Conservation (phyloP, 2,888 invertebrate genomes). For the Leptopterna dolabrata region DNA sequence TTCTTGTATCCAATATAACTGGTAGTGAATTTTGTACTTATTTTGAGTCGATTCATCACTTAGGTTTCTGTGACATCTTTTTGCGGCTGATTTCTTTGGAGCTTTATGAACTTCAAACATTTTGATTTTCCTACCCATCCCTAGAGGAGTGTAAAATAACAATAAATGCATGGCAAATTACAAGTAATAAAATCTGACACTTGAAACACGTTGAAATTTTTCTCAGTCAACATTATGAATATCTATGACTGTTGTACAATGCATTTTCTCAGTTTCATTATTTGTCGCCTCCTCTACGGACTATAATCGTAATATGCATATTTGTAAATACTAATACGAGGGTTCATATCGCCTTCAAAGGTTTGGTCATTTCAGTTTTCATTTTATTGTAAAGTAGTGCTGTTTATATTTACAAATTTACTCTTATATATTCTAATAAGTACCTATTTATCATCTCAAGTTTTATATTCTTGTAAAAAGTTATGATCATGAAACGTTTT, state of each 20-base stretch:
- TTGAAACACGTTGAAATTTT: too few relatives aligned
- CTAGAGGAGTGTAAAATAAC: too few relatives aligned
- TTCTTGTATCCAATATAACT: too few relatives aligned
- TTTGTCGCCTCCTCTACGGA: too few relatives aligned
- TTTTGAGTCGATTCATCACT: background rate
- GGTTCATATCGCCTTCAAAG: slow-evolving; percentile 20
- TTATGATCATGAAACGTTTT: slow-evolving; percentile 37
- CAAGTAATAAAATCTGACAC: too few relatives aligned
- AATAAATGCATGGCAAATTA: too few relatives aligned
- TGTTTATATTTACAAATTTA: slow-evolving; percentile 8
- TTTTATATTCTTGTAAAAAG: slow-evolving; percentile 31
- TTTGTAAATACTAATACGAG: slow-evolving; percentile 6
- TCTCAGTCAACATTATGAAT: too few relatives aligned
- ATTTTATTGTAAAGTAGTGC: slow-evolving; percentile 1
- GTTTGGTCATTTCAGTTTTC: background rate
- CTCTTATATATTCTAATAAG: background rate
- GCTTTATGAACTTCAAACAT: background rate
- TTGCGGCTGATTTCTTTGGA: background rate
- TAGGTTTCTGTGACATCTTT: background rate
- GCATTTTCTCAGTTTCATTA: too few relatives aligned
- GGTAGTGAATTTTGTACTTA: background rate
- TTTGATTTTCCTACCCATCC: too few relatives aligned
- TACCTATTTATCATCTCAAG: slow-evolving; percentile 1
- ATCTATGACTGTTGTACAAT: too few relatives aligned
- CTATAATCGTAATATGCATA: too few relatives aligned